These are phyloP conservation scores for Drosophila anomalipes DNA, from an alignment of 2,888 invertebrate genomes.

Conservation along the genomic window DNA sequence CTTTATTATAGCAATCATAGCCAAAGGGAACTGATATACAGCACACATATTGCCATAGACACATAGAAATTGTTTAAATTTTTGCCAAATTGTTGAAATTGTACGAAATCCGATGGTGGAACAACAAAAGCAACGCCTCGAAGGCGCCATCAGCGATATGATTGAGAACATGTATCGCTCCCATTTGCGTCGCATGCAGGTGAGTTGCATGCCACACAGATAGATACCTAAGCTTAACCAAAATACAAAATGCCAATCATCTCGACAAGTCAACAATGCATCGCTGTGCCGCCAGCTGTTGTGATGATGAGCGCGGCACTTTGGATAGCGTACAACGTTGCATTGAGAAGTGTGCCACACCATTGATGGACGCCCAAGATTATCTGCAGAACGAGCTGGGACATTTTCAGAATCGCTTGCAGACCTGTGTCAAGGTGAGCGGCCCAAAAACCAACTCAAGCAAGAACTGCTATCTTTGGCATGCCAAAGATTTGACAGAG, in stretches of 20 bases:
- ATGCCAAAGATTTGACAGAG: background rate
- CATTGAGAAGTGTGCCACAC: conserved; percentile 80
- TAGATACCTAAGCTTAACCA: background rate
- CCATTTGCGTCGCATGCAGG: conserved; percentile 80
- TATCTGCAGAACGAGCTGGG: conserved; percentile 79
- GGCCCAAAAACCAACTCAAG: background rate
- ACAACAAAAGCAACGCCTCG: conserved; percentile 75
- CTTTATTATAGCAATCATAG: conserved; percentile 20
- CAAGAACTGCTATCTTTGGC: background rate
- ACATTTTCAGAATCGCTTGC: conserved; percentile 76
- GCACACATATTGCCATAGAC: conserved; percentile 3
- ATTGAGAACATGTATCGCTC: conserved; percentile 80
- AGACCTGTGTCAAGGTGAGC: conserved; percentile 76
- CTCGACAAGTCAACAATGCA: conserved; percentile 74
- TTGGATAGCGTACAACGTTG: conserved; percentile 80
- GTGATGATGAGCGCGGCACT: conserved; percentile 71
- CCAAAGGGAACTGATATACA: background rate
- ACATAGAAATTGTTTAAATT: conserved; percentile 7
- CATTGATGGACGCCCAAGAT: conserved; percentile 79
- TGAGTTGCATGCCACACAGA: conserved; percentile 28
- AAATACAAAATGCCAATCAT: background rate
- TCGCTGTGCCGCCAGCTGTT: conserved; percentile 77
- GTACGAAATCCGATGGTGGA: conserved; percentile 66
- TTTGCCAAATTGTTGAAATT: conserved; percentile 36
- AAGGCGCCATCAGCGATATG: conserved; percentile 77